These are phyloP conservation scores for Digitonthophagus gazella DNA, from an alignment of 2,888 invertebrate species.

Conservation along the genomic window DNA sequence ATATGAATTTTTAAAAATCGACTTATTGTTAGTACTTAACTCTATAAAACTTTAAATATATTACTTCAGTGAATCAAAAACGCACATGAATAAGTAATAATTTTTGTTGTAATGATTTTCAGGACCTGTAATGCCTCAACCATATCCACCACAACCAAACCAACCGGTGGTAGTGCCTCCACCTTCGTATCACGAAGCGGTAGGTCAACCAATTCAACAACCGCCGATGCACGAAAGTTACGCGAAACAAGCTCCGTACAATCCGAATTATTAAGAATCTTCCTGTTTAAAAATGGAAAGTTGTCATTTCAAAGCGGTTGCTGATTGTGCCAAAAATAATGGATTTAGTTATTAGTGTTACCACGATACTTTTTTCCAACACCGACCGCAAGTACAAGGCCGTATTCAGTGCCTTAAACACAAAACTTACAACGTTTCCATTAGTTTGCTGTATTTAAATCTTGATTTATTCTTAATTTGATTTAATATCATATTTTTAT, in stretches of 20 bases:
- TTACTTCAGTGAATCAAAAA: too few species aligned
- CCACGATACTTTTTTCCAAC: background rate
- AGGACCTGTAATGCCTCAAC: conserved; percentile 10
- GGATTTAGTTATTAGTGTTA: background rate
- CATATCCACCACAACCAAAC: background rate
- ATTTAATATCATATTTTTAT: background rate
- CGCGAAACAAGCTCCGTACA: conserved; percentile 11
- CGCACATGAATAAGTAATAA: too few species aligned
- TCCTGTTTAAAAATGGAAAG: too few species aligned
- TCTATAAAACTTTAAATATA: too few species aligned
- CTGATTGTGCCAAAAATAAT: background rate
- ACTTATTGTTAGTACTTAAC: too few species aligned
- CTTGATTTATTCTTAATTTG: background rate
- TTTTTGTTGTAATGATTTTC: background rate
- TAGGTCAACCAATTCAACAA: background rate
- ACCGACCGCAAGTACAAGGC: background rate
- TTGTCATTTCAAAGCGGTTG: background rate
- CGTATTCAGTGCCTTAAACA: background rate
- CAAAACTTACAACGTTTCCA: background rate
- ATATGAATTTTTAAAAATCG: too few species aligned
- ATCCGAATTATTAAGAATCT: background rate
- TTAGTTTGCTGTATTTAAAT: too few species aligned
- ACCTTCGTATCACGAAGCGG: conserved; percentile 12
- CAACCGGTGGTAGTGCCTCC: conserved; percentile 4
- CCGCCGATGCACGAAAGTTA: conserved; percentile 3